Evolutionary conservation across 2,888 invertebrate species (phyloP), one percentile per base, ranked within the genome.

Genomic region (Slavum lentiscoides): DNA sequence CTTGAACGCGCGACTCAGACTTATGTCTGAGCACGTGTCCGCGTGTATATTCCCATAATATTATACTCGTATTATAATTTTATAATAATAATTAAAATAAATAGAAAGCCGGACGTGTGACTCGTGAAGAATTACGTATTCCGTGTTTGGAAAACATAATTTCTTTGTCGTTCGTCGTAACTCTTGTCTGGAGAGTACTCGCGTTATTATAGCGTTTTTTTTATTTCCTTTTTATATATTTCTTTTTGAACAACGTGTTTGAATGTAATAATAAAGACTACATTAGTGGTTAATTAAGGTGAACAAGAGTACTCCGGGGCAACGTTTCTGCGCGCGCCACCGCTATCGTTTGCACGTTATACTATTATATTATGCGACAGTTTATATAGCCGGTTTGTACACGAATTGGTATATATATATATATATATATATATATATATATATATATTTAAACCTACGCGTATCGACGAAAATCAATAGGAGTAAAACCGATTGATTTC

Each of bases 251-350:
- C 30, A 30, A 1, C 30, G 30, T 4, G 30, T 30, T 30, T 30
- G 69, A 69, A 37, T 37, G 49, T 15, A 3, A 53, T 62, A 53
- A 64, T 39, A 53, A n/a, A 62, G 43, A 72, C 55, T 23, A 58
- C 53, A 72, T 80, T 72, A 72, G 72, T 43, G 64, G 70, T 80
- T 72, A 80, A 80, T 80, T 72, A 72, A 80, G 80, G 70, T 64
- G 80, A 80, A 80, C 80, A 72, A 80, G 43, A 80, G 30, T 39
- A 55, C 55, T 53, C 39, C 64, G 59, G n/a, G 58, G 58, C 74
- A 58, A 23, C 53, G 74, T 74, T 64, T 53, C 64, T 55, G 21
- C 53, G 53, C 43, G 74, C 74, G n/a, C 2, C 30, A 30, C 1
- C 30, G 30, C 4, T 74, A 74, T 66, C 58, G 74, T 74, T 66